phyloP scores from a whole-genome alignment of 2,888 invertebrate species.

The Acrobasis suavella region DNA sequence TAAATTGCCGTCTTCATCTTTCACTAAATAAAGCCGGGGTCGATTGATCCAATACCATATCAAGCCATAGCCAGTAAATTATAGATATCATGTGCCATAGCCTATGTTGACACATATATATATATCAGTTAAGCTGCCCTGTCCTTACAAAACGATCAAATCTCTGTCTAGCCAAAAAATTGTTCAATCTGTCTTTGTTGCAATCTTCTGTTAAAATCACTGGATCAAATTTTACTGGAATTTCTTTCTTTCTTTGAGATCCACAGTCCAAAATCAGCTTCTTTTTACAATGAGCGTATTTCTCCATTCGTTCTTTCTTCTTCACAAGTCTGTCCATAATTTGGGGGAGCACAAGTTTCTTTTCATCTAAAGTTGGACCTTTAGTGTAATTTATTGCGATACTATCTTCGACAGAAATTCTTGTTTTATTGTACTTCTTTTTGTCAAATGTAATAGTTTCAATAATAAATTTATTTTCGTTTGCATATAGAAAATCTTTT shows the following conservation, averaged over 20 bases:
- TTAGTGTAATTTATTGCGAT: conserved; percentile 39
- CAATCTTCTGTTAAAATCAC: conserved; percentile 43
- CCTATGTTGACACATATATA: too few relatives aligned
- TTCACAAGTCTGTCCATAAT: conserved; percentile 42
- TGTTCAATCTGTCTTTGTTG: conserved; percentile 42
- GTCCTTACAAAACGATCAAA: conserved; percentile 31
- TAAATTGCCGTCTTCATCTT: too few relatives aligned
- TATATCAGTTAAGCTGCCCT: conserved; percentile 21
- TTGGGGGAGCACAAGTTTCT: conserved; percentile 43
- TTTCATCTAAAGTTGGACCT: conserved; percentile 49
- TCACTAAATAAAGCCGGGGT: too few relatives aligned
- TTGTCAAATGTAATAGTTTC: conserved; percentile 39
- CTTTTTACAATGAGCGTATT: conserved; percentile 24
- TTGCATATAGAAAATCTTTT: conserved; percentile 24
- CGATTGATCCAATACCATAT: too few relatives aligned
- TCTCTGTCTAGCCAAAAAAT: conserved; percentile 26
- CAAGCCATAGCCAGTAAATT: too few relatives aligned
- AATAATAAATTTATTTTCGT: conserved; percentile 22
- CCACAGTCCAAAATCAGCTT: conserved; percentile 34
- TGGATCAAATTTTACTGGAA: conserved; percentile 28
- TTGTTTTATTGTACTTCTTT: conserved; percentile 41
- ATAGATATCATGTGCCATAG: too few relatives aligned
- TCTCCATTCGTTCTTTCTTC: conserved; percentile 30
- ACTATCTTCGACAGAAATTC: conserved; percentile 31
- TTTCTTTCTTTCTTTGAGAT: conserved; percentile 6